phyloP scores from a whole-genome alignment of 2,888 invertebrate species.

The Mallateleia sp. region DNA sequence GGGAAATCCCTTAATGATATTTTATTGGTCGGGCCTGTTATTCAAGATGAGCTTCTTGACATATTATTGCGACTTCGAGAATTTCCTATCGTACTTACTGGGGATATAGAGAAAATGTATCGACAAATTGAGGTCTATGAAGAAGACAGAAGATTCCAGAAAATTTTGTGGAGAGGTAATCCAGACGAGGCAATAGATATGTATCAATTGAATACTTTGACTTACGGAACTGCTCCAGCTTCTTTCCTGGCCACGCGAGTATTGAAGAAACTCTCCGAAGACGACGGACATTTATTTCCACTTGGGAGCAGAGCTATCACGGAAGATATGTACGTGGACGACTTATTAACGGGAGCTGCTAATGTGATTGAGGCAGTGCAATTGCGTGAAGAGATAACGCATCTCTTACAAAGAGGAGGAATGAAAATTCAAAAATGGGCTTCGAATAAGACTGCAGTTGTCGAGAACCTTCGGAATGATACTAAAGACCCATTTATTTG shows the following conservation, averaged over 20 bases:
- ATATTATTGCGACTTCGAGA: slow-evolving; percentile 31
- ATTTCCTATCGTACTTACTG: slow-evolving; percentile 21
- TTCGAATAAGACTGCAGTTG: background rate
- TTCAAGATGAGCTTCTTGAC: slow-evolving; percentile 33
- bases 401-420: background rate
- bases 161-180: slow-evolving; percentile 22
- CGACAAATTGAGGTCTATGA: slow-evolving; percentile 33
- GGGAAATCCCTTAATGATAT: slow-evolving; percentile 51
- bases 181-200: background rate
- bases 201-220: slow-evolving; percentile 29
- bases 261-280: slow-evolving; percentile 15
- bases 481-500: background rate
- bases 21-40: slow-evolving; percentile 45
- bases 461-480: background rate
- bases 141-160: slow-evolving; percentile 45
- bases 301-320: background rate
- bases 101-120: slow-evolving; percentile 66
- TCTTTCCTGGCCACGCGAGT: slow-evolving; percentile 31
- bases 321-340: slow-evolving; percentile 38
- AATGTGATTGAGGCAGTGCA: background rate
- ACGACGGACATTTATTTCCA: slow-evolving; percentile 25
- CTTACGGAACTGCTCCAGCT: slow-evolving; percentile 17
- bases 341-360: slow-evolving; percentile 14
- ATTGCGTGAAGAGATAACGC: background rate
- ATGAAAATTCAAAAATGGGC: slow-evolving; percentile 32